Conservation (phyloP, 2,888 invertebrate genomes). For the Trisateles emortualis region DNA sequence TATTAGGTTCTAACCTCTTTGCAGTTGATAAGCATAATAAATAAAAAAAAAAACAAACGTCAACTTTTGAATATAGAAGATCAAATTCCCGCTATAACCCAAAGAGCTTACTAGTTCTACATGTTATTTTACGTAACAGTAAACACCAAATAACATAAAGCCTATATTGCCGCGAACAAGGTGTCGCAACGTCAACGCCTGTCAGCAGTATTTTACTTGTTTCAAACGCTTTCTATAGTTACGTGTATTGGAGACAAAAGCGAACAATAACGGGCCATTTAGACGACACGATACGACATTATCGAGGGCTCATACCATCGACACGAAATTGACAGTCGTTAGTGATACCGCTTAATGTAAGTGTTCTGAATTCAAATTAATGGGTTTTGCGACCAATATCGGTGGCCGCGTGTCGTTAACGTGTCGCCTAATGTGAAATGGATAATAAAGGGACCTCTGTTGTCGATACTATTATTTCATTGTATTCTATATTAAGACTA, state of each 20-base stretch:
- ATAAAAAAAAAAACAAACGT: not conserved
- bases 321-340: conserved; percentile 1
- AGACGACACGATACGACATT: conserved; percentile 3
- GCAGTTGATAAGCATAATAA: not conserved
- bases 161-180: conserved; percentile 10
- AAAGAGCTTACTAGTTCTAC: not conserved
- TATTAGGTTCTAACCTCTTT: too few relatives aligned
- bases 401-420: not conserved
- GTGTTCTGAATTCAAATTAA: conserved; percentile 1
- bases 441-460: not conserved
- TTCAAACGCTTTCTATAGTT: conserved; percentile 18
- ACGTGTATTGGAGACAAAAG: conserved; percentile 9
- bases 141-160: conserved; percentile 17
- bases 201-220: conserved; percentile 30
- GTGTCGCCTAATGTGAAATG: not conserved
- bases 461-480: not conserved
- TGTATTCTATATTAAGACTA: not conserved
- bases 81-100: not conserved
- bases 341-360: conserved; percentile 1
- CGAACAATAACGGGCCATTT: not conserved
- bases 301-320: not conserved
- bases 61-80: not conserved
- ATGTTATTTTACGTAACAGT: conserved; percentile 3
- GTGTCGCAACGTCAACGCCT: conserved; percentile 24
- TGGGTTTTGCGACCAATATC: conserved; percentile 1